A percentile compares a stretch with the other conserved stretches of the same genome.
Conservation (phyloP, 2,888 invertebrate genomes). For the Ptychoptera albimana region DNA sequence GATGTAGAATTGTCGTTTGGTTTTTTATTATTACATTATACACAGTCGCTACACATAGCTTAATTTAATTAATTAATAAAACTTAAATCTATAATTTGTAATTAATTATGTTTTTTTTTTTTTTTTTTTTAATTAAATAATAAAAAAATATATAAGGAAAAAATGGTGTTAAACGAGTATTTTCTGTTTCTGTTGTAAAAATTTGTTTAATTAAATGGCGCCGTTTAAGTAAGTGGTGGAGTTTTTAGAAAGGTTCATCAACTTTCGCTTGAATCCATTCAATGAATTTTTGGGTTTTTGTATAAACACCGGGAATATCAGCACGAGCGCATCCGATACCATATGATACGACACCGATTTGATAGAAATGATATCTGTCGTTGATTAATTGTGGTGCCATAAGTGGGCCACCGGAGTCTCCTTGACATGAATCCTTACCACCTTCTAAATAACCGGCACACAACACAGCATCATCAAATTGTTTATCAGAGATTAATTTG, state of each 20-base stretch:
- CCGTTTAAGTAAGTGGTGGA: background rate
- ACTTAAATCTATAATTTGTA: too few species aligned
- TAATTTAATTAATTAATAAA: too few species aligned
- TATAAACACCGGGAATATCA: constrained; percentile 46
- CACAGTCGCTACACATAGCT: too few species aligned
- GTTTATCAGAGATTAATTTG: constrained; percentile 18
- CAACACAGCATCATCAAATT: constrained; percentile 23
- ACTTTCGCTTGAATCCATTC: constrained; percentile 40
- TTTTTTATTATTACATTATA: too few species aligned
- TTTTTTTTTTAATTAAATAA: too few species aligned
- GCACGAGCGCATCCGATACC: constrained; percentile 46
- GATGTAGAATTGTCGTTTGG: too few species aligned
- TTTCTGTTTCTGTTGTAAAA: too few species aligned
- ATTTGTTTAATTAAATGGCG: too few species aligned
- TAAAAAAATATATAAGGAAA: too few species aligned
- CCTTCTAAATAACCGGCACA: constrained; percentile 25
- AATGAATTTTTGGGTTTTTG: constrained; percentile 39
- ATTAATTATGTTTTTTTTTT: too few species aligned
- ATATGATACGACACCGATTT: constrained; percentile 51
- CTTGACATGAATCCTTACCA: constrained; percentile 28
- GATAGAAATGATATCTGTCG: constrained; percentile 22
- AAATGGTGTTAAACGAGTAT: too few species aligned
- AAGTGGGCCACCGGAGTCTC: constrained; percentile 30
- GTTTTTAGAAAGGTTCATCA: constrained; percentile 16
- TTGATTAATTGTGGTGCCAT: constrained; percentile 21